These are phyloP conservation scores for Andrena chrysosceles DNA, from an alignment of 2,888 invertebrate genomes.

Conservation along the genomic window DNA sequence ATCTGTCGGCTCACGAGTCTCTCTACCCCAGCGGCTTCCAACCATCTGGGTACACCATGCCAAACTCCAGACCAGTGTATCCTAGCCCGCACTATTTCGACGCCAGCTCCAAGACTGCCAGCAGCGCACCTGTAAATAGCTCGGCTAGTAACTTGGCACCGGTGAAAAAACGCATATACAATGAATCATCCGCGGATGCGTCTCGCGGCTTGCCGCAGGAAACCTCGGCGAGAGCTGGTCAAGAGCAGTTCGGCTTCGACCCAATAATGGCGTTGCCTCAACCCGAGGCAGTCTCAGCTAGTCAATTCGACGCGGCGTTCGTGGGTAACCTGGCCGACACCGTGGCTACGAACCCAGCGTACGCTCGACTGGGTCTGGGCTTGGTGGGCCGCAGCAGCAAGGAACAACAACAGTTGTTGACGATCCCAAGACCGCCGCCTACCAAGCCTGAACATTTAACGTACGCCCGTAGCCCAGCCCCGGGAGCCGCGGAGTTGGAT, in stretches of 20 bases:
- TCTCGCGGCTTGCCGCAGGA: slow-evolving; percentile 75
- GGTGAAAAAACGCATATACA: slow-evolving; percentile 82
- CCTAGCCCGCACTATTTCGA: slow-evolving; percentile 82
- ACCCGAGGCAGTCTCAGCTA: slow-evolving; percentile 74
- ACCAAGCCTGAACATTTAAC: slow-evolving; percentile 81
- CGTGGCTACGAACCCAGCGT: slow-evolving; percentile 79
- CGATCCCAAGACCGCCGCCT: slow-evolving; percentile 81
- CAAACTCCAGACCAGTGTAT: slow-evolving; percentile 81
- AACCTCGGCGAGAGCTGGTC: slow-evolving; percentile 66
- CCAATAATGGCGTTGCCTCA: slow-evolving; percentile 79
- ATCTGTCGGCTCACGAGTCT: slow-evolving; percentile 78
- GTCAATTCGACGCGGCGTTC: slow-evolving; percentile 81
- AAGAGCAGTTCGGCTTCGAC: slow-evolving; percentile 82
- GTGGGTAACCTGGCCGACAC: slow-evolving; percentile 79
- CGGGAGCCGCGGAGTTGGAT: slow-evolving; percentile 78
- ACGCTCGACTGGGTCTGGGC: slow-evolving; percentile 80
- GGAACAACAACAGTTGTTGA: slow-evolving; percentile 80
- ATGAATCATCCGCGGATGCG: slow-evolving; percentile 72
- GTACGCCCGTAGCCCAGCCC: slow-evolving; percentile 74
- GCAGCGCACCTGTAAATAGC: slow-evolving; percentile 55
- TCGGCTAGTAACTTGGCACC: slow-evolving; percentile 76
- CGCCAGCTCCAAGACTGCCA: slow-evolving; percentile 72
- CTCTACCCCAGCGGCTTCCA: slow-evolving; percentile 81
- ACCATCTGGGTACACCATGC: slow-evolving; percentile 80
- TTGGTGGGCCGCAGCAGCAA: slow-evolving; percentile 78